Base-by-base conservation (phyloP, 2,797 vertebrate species). In the Galago senegalensis region DNA sequence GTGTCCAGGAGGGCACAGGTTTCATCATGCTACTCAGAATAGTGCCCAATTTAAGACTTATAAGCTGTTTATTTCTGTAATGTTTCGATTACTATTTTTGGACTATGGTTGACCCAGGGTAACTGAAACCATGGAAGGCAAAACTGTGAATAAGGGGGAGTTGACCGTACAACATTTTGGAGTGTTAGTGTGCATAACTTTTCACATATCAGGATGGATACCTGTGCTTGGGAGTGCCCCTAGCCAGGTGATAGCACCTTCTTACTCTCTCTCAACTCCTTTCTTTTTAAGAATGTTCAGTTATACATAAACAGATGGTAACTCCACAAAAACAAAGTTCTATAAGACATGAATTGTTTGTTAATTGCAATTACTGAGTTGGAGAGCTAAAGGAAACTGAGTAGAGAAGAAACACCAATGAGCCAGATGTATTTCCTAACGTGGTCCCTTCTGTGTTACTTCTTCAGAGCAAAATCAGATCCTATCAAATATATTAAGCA, bases 381-480 rank as follows among this genome's bases (percentile, higher is more conserved):
- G 46, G 46, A 73, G 29, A 46, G 37, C 14, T n/a, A 82, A 84
- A 85, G 14, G n/a, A 87, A 96, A 73, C 6, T 46, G 69, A 0
- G 0, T 80, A 67, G 75, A 87, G 31, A 87, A 91, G 49, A 63
- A 85, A 80, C 53, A 43, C 56, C 83, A 85, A 14, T 49, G 23
- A 63, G 3, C 20, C 46, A 72, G 31, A 87, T 18, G 7, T 65
- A 14, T 53, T 91, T 73, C 79, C n/a, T 34, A 60, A 67, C 40
- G 29, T 75, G 25, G 2, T 58, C 90, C 11, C 34, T 77, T 86
- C n/a, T 67, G 18, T 34, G 46, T 2, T 6, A 88, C 46, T 77
- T 94, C 80, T 69, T 88, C 56, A 81, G 27, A 73, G 63, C 56
- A 89, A 82, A 97, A 81, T 79, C n/a, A 37, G 27, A 61, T 43